Base-by-base conservation (phyloP, 2,888 invertebrate genomes). In the Hecatera dysodea region DNA sequence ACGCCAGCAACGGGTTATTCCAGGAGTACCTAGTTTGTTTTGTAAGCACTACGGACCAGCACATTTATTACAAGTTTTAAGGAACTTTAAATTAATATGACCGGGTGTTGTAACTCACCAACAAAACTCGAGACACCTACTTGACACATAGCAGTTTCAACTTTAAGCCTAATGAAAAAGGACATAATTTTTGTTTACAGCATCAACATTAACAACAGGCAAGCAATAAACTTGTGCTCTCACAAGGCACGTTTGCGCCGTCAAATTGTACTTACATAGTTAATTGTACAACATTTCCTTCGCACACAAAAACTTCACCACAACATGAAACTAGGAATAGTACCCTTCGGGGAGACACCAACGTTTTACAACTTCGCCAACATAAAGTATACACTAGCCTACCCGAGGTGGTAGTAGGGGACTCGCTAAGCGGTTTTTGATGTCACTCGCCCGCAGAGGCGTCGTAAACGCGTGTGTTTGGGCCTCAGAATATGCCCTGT, bases 351-450 rank as follows among this genome's bases (percentile, higher is more conserved):
- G 87, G 87, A 87, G 73, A 81, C 83, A 78, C 82, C 87, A 86
- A 84, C 85, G 85, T 89, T 91, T 89, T 90, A 90, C 90, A 90
- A 84, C 88, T 85, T 71, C 70, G 81, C 78, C 79, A 84, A 86
- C 87, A 88, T 91, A 91, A 93, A 91, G 87, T 88, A 85, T 85
- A 84, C 82, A 80, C 84, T 78, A 81, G 81, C 73, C 81, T 77
- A 88, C 87, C 87, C 87, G 81, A 88, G 89, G 88, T 88, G 84
- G 88, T 87, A 89, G 89, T 90, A 87, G 81, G 90, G 88, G 90
- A 87, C 82, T 74, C 89, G 85, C 91, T 93, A 92, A 92, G 91
- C 92, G 92, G 91, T 92, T 92, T 92, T 93, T 93, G 92, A 93
- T 92, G 93, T 93, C 90, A 82, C 87, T 81, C 72, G 74, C 83